Conservation (phyloP, 2,888 invertebrate species). For the Agrypnus murinus region DNA sequence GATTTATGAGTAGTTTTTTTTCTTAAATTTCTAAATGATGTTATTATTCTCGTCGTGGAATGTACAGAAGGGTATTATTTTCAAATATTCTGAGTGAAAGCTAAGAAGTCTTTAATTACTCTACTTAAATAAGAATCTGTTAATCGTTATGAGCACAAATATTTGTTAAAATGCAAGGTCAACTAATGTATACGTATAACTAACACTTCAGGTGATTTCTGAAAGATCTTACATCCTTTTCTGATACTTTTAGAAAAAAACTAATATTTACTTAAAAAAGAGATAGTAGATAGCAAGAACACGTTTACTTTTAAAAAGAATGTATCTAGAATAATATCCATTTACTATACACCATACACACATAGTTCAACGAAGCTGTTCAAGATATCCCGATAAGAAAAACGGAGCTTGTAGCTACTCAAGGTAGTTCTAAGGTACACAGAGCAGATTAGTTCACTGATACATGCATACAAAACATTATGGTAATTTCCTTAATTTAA, state of each 20-base stretch:
- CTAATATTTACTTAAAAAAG: neutral
- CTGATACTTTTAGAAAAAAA: conserved; percentile 14
- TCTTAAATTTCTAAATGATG: neutral
- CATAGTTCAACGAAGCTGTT: conserved; percentile 13
- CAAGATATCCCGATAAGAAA: conserved; percentile 30
- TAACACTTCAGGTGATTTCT: conserved; percentile 38
- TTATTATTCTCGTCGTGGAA: conserved; percentile 34
- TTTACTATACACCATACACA: too few species aligned
- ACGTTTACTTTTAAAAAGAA: neutral
- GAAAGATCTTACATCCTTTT: conserved; percentile 38
- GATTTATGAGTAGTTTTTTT: neutral
- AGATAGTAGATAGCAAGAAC: neutral
- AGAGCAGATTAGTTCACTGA: neutral
- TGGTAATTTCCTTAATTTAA: neutral
- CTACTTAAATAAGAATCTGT: conserved; percentile 55
- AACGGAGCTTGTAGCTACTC: neutral
- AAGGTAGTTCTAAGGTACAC: conserved; percentile 1
- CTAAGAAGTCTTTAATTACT: conserved; percentile 50
- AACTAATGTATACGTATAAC: conserved; percentile 6
- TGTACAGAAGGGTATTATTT: conserved; percentile 38
- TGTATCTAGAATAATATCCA: neutral
- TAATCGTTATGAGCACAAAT: conserved; percentile 50
- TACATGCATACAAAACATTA: neutral
- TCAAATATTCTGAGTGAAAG: conserved; percentile 54
- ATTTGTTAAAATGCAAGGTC: conserved; percentile 55